Percentiles rank a stretch among this genome's conserved stretches.
These are phyloP conservation scores for Anguilla marmorata DNA, from an alignment of 2,797 vertebrate genomes.

Conservation along the genomic window DNA sequence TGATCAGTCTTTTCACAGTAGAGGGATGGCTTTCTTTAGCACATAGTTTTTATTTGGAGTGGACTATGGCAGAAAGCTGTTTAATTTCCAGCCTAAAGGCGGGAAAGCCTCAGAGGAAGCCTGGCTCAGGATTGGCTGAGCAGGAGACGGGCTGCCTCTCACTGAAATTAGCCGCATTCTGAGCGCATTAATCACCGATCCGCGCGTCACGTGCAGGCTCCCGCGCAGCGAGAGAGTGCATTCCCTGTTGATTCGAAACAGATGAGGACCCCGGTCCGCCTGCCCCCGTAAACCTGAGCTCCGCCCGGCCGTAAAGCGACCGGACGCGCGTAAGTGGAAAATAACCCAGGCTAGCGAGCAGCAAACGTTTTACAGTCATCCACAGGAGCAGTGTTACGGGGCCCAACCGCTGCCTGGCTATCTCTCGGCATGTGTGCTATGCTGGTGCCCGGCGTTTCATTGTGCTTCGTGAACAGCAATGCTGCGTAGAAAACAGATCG, in stretches of 20 bases:
- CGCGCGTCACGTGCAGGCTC: background rate
- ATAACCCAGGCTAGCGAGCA: slow-evolving; percentile 56
- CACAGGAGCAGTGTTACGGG: slow-evolving; percentile 37
- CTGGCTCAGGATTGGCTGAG: background rate
- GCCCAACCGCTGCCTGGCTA: too few relatives aligned
- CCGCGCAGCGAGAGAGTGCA: slow-evolving; percentile 44
- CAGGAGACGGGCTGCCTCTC: background rate
- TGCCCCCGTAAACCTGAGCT: slow-evolving; percentile 28
- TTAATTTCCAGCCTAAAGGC: background rate
- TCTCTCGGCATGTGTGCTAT: background rate
- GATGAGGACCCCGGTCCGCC: slow-evolving; percentile 54
- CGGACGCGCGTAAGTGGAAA: slow-evolving; percentile 69
- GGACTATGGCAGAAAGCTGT: background rate
- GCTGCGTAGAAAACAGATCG: background rate
- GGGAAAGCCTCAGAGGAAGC: background rate
- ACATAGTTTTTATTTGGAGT: background rate
- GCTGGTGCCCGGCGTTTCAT: background rate
- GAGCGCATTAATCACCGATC: background rate
- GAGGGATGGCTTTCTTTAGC: background rate
- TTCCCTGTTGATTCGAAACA: slow-evolving; percentile 62
- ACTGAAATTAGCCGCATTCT: background rate
- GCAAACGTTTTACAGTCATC: slow-evolving; percentile 64
- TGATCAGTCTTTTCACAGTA: background rate
- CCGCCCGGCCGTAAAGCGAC: slow-evolving; percentile 50
- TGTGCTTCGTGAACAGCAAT: background rate